phyloP scores from a whole-genome alignment of 2,797 vertebrate genomes.

The Rhinogobio ventralis region DNA sequence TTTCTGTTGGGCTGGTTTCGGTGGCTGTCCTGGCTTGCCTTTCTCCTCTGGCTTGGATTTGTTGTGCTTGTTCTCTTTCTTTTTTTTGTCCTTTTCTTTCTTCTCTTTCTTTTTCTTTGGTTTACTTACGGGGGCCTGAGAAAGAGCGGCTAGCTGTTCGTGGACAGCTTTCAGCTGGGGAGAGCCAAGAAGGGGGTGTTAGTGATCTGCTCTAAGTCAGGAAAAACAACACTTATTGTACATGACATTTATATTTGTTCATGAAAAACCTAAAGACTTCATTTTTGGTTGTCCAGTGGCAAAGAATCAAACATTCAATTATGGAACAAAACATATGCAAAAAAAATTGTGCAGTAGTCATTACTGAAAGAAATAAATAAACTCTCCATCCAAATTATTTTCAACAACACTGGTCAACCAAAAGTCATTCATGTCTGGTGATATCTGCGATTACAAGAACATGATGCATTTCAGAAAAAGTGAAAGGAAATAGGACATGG shows the following conservation, averaged over 20 bases:
- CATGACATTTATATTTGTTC: not conserved
- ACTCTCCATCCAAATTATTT: not conserved
- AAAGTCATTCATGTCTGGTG: not conserved
- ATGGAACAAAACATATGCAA: not conserved
- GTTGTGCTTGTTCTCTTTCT: constrained; percentile 78
- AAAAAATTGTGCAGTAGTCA: no score
- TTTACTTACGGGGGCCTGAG: constrained; percentile 87
- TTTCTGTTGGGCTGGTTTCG: constrained; percentile 77
- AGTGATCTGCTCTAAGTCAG: constrained; percentile 40
- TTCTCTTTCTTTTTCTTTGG: constrained; percentile 91
- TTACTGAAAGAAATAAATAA: not conserved
- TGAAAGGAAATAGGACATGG: not conserved
- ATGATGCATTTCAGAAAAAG: not conserved
- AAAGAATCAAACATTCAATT: constrained; percentile 7
- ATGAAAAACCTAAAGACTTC: not conserved
- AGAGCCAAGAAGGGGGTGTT: constrained; percentile 43
- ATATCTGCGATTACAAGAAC: not conserved
- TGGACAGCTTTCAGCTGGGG: constrained; percentile 88
- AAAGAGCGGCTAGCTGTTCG: constrained; percentile 87
- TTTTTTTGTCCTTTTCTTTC: constrained; percentile 83
- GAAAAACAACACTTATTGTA: constrained; percentile 18
- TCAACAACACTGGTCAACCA: not conserved
- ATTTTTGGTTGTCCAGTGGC: not conserved
- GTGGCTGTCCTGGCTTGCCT: constrained; percentile 73
- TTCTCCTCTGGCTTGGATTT: constrained; percentile 82